These are phyloP conservation scores for Hymenochirus boettgeri DNA, from an alignment of 2,113 vertebrate genomes.

Conservation along the genomic window DNA sequence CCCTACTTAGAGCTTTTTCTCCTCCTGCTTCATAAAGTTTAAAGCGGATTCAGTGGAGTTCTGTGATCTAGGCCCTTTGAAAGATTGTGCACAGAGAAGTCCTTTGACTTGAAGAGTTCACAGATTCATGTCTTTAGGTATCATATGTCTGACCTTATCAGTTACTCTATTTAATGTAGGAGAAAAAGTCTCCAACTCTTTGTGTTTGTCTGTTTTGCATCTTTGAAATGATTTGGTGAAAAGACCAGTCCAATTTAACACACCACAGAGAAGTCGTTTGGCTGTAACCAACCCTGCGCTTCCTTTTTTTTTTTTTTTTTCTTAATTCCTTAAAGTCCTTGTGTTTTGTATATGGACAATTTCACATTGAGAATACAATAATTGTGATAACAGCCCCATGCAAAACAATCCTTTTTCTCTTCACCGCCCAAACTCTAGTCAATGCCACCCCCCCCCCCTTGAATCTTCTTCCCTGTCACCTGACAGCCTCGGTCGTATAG, in stretches of 20 bases:
- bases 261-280: slow-evolving; percentile 69
- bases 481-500: slow-evolving; percentile 64
- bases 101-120: slow-evolving; percentile 80
- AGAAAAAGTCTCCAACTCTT: slow-evolving; percentile 80
- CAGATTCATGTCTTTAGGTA: slow-evolving; percentile 82
- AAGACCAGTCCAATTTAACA: slow-evolving; percentile 77
- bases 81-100: slow-evolving; percentile 79
- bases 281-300: slow-evolving; percentile 76
- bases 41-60: slow-evolving; percentile 85
- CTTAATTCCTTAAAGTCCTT: slow-evolving; percentile 50
- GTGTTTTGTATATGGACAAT: slow-evolving; percentile 77
- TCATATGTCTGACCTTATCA: slow-evolving; percentile 91
- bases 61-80: slow-evolving; percentile 85
- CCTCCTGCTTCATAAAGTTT: slow-evolving; percentile 85
- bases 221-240: slow-evolving; percentile 79
- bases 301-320: slow-evolving; percentile 52
- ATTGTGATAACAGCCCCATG: slow-evolving; percentile 70
- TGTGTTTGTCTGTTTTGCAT: slow-evolving; percentile 85
- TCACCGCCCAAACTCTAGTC: slow-evolving; percentile 44
- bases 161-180: slow-evolving; percentile 86
- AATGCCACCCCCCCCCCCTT: slow-evolving; percentile 48
- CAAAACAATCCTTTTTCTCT: slow-evolving; percentile 65
- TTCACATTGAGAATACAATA: slow-evolving; percentile 76
- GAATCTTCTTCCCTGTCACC: slow-evolving; percentile 60
- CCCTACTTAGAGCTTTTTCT: slow-evolving; percentile 79